Evolutionary conservation across 2,888 invertebrate genomes (phyloP), one percentile per base, ranked within the genome.

Genomic region (Dolichomitus sp.): DNA sequence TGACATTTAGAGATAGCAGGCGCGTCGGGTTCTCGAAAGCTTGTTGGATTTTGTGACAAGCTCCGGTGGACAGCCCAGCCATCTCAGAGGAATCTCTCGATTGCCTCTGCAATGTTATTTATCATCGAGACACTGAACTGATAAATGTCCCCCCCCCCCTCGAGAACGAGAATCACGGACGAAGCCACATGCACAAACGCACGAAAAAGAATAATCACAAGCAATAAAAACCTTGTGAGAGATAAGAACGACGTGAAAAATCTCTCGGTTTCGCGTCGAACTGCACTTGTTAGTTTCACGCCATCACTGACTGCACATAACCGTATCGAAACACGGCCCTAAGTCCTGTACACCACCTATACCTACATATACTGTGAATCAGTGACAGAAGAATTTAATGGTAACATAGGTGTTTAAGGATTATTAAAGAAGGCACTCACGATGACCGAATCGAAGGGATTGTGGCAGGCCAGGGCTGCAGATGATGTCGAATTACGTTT

Each of bases 391-490:
- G 17, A 57, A 57, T 27, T 4, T 1, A 37, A 1, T 33, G 33
- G 12, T 33, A n/a, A 12, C 30, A 27, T 14, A 23, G 1, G 7
- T 5, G 59, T 59, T 54, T 23, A 54, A 33, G 19, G 40, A 17
- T 73, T 68, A 69, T 50, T 48, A 37, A 61, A 57, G 57, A 65
- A 57, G 80, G 69, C 80, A 93, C 93, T 93, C 92, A 93, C 93
- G 92, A 93, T 93, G 92, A 93, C 93, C 89, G 93, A 92, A 87
- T 93, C 92, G 91, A 93, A 93, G 90, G 92, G 93, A 92, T 93
- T 91, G 91, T 92, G 93, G 91, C 92, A 93, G 93, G 93, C 93
- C 93, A 93, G 93, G 92, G 90, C 91, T 91, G 87, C 88, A 84
- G 88, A 74, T 88, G 87, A 73, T 86, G 86, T 84, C 76, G 84